Percentiles rank a stretch among this genome's conserved stretches.
phyloP scores from a whole-genome alignment of 1,140 invertebrate species.

The Pararge aegeria region DNA sequence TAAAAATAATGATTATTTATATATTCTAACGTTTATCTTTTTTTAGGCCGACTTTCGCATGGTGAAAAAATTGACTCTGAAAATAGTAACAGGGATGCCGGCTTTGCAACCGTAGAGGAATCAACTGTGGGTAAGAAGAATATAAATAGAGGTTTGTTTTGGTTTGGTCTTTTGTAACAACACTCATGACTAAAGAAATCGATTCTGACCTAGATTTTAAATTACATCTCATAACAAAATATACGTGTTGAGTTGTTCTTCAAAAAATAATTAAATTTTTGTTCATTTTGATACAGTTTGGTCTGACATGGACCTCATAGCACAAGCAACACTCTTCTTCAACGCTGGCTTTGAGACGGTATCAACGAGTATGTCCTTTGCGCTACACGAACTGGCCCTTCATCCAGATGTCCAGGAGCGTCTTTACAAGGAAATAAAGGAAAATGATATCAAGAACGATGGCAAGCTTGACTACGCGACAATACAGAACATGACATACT shows the following conservation, averaged over 20 bases:
- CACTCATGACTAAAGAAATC: too few relatives aligned
- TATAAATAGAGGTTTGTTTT: constrained; percentile 36
- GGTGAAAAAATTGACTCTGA: constrained; percentile 3
- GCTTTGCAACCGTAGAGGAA: constrained; percentile 59
- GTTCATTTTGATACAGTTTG: constrained; percentile 49
- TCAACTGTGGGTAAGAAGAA: constrained; percentile 50
- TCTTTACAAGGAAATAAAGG: constrained; percentile 80
- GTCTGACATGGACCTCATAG: constrained; percentile 78
- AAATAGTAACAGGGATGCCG: constrained; percentile 26
- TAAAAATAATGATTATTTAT: too few relatives aligned
- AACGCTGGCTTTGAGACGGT: constrained; percentile 84
- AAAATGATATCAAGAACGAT: constrained; percentile 50
- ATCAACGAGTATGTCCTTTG: constrained; percentile 78
- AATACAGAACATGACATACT: constrained; percentile 82
- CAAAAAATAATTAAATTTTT: neutral
- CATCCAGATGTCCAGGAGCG: constrained; percentile 82
- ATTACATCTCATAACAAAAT: too few relatives aligned
- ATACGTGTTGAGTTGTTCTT: too few relatives aligned
- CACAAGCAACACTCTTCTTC: constrained; percentile 79
- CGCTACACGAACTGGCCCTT: constrained; percentile 76
- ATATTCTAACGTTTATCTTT: neutral
- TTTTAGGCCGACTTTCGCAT: constrained; percentile 15
- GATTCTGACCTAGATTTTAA: too few relatives aligned
- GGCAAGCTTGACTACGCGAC: constrained; percentile 76
- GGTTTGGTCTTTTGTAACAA: too few relatives aligned